Evolutionary conservation across 2,113 vertebrate genomes (phyloP).

Genomic region (Cyphomyrus discorhynchus): DNA sequence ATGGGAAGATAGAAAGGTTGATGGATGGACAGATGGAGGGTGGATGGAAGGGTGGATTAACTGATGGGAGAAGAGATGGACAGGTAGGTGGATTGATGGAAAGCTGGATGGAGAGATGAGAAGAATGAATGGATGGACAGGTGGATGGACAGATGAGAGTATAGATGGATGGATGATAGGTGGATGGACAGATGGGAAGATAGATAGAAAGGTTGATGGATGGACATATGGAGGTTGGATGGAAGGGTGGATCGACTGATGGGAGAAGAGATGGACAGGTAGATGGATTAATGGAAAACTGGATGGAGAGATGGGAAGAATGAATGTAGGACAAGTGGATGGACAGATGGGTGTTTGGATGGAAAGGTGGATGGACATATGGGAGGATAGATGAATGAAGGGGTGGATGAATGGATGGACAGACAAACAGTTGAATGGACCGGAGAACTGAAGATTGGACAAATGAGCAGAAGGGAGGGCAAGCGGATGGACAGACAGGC

Average conservation of each 20-base stretch:
- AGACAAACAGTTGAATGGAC: not conserved
- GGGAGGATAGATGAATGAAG: not conserved
- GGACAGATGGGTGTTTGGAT: not conserved
- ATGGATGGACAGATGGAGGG: not conserved
- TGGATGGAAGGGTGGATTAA: not conserved
- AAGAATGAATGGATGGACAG: not conserved
- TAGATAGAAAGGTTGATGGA: not conserved
- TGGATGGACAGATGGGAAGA: not conserved
- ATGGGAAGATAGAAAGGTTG: not conserved
- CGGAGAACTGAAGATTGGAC: not conserved
- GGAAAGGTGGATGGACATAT: not conserved
- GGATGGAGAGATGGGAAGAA: not conserved
- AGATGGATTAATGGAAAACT: not conserved
- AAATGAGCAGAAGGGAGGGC: not conserved
- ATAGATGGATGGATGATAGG: not conserved
- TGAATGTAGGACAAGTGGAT: not conserved
- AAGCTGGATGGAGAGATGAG: not conserved
- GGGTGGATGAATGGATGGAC: not conserved
- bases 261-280: not conserved
- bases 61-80: not conserved
- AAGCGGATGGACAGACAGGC: not conserved
- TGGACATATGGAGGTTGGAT: not conserved
- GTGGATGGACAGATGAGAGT: not conserved
- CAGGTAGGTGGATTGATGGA: no score
- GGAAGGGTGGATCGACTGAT: not conserved